Conservation (phyloP, 2,113 vertebrate genomes). For the Ammospiza nelsoni region DNA sequence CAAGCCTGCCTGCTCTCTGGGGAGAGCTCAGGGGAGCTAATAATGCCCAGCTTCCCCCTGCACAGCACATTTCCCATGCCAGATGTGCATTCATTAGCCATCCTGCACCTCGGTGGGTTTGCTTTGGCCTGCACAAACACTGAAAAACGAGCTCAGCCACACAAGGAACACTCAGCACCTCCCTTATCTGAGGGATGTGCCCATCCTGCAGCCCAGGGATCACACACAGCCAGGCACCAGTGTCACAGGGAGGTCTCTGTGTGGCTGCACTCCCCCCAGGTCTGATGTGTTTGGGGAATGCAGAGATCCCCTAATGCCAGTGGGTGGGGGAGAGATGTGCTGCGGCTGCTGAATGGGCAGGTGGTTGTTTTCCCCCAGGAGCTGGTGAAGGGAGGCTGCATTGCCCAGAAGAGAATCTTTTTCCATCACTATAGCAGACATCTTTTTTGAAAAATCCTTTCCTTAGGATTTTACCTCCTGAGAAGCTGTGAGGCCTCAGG, state of each 20-base stretch:
- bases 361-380: background rate
- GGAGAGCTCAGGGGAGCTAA: background rate
- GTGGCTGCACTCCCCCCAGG: background rate
- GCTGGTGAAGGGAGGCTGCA: background rate
- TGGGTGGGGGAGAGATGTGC: background rate
- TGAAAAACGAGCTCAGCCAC: background rate
- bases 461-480: too few species aligned
- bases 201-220: background rate
- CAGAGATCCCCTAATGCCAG: background rate
- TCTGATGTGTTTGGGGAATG: background rate
- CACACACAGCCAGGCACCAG: rapidly evolving
- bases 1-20: background rate
- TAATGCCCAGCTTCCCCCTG: background rate
- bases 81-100: background rate
- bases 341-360: rapidly evolving
- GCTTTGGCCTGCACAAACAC: background rate
- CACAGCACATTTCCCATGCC: background rate
- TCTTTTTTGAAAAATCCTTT: too few species aligned
- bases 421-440: too few species aligned
- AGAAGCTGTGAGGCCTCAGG: too few species aligned
- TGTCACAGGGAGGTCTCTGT: background rate
- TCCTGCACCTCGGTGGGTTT: background rate
- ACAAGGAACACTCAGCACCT: background rate
- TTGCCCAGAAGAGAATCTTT: background rate
- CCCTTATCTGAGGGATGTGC: rapidly evolving